These are phyloP conservation scores for Corvus cornix DNA, from an alignment of 2,113 vertebrate species.

Conservation along the genomic window DNA sequence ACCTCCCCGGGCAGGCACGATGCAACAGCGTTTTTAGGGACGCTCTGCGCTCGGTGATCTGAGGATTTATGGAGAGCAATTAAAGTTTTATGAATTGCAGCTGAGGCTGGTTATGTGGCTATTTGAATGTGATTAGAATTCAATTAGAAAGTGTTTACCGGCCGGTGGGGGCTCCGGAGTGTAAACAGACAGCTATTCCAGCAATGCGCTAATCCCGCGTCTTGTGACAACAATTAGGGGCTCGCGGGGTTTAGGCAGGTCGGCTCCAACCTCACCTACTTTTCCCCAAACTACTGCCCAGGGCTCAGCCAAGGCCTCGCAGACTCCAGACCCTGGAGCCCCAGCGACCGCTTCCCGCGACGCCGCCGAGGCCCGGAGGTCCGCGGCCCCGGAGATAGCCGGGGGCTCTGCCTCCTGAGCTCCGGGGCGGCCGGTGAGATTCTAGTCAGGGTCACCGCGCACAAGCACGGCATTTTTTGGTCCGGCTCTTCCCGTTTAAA, in stretches of 20 bases:
- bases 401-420: not conserved
- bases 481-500: not conserved
- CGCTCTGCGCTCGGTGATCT: conserved; percentile 43
- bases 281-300: conserved; percentile 60
- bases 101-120: conserved; percentile 85
- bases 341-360: too few species aligned
- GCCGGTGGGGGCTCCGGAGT: conserved; percentile 79
- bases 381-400: too few species aligned
- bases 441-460: not conserved
- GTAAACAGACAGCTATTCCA: conserved; percentile 99
- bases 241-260: conserved; percentile 80
- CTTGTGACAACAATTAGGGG: conserved; percentile 99
- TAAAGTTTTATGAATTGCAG: conserved; percentile 91
- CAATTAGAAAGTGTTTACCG: conserved; percentile 99
- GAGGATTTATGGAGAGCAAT: conserved; percentile 86
- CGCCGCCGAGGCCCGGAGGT: not conserved
- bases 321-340: not conserved
- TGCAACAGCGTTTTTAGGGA: conserved; percentile 56
- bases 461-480: not conserved
- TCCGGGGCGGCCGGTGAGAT: not conserved
- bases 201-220: conserved; percentile 98
- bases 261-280: conserved; percentile 79
- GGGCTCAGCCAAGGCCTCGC: not conserved
- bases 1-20: not conserved
- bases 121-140: conserved; percentile 98